Conservation (phyloP, 1,140 invertebrate genomes). For the Tenebrio molitor region DNA sequence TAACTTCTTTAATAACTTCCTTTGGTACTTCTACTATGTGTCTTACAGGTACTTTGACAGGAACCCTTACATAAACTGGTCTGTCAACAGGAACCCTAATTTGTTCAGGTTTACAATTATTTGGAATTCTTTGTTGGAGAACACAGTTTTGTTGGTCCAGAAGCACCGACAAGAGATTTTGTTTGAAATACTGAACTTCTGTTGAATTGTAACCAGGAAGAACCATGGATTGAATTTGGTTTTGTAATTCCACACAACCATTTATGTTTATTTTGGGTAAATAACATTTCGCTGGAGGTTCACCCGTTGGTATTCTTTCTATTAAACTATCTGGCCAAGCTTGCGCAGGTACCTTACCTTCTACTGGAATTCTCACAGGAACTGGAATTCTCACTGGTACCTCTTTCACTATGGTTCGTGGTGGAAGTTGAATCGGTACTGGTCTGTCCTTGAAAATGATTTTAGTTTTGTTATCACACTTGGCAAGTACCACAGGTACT, state of each 20-base stretch:
- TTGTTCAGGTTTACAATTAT: too few species aligned
- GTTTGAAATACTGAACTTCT: conserved; percentile 8
- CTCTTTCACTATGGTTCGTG: too few species aligned
- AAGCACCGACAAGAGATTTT: not conserved
- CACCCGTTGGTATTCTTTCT: too few species aligned
- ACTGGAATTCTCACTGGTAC: too few species aligned
- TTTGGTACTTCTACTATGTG: conserved; percentile 22
- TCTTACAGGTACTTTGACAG: not conserved
- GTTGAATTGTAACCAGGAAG: not conserved
- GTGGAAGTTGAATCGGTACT: not conserved
- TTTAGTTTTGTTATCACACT: not conserved
- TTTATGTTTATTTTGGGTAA: not conserved
- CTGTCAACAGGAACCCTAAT: not conserved
- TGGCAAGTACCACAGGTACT: too few species aligned
- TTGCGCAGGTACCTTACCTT: too few species aligned
- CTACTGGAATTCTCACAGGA: too few species aligned
- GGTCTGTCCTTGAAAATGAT: not conserved
- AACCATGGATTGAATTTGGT: not conserved
- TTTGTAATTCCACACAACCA: not conserved
- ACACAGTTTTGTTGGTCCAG: not conserved
- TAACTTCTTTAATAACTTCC: conserved; percentile 1
- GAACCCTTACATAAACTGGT: not conserved
- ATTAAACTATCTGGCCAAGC: too few species aligned
- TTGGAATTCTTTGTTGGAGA: too few species aligned
- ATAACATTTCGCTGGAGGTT: not conserved